These are phyloP conservation scores for Nemotelus pantherinus DNA, from an alignment of 2,888 invertebrate species.

Conservation along the genomic window DNA sequence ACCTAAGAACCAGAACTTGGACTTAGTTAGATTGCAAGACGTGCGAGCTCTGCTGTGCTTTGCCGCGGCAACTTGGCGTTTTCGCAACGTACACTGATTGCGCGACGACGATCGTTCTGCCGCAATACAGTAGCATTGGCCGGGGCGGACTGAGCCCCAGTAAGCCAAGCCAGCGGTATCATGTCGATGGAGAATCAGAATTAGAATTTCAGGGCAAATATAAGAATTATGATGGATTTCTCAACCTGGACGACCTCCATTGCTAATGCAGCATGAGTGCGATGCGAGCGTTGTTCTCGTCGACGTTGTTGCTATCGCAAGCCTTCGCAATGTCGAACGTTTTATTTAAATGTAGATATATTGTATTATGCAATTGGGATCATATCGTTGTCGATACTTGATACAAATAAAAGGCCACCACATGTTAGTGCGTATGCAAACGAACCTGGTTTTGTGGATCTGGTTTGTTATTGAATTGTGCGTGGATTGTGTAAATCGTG, in stretches of 20 bases:
- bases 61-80: conserved; percentile 3
- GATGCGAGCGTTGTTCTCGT: no score
- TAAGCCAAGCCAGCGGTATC: background rate
- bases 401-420: no score
- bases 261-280: background rate
- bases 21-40: background rate
- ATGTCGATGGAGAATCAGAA: background rate
- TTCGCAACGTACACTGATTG: conserved; percentile 4
- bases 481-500: no score
- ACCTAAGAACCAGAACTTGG: conserved; percentile 8
- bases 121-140: background rate
- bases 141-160: background rate
- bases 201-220: conserved; percentile 12
- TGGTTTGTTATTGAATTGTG: no score
- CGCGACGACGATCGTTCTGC: background rate
- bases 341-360: no score
- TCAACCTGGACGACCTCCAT: conserved; percentile 2
- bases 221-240: conserved; percentile 8
- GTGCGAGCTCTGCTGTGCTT: no score
- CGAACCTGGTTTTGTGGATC: no score
- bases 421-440: no score
- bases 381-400: no score
- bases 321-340: no score
- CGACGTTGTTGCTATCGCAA: no score
- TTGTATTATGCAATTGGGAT: no score